Evolutionary conservation across 2,888 invertebrate genomes (phyloP), one percentile per base, ranked within the genome.

Genomic region (Mimas tiliae): DNA sequence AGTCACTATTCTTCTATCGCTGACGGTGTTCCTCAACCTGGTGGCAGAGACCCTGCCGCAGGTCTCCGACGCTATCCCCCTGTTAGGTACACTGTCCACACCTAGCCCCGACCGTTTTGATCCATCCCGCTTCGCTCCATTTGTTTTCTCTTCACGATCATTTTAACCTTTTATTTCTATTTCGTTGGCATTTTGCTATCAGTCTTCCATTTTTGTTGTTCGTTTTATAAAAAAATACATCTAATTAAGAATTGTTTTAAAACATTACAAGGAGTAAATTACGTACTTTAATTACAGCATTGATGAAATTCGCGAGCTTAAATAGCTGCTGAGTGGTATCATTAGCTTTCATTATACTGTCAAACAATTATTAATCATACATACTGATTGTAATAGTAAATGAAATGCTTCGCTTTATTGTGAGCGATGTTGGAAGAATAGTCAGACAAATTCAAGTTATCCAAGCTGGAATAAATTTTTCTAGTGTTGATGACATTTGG

Each of bases 21-120:
- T 99, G 96, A 99, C 99, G 95, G 99, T 99, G 95, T 99, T 99
- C 96, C 97, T 99, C 95, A 98, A 99, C 96, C 97, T 99, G 96
- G 99, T 99, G 94, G 98, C 99, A 85, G 99, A 99, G 96, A 98
- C 99, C 95, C 98, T 99, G 97, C 99, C 99, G 94, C 98, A 98
- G 96, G 99, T 99, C 94, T 99, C 99, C 94, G 99, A 99, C 95
- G 99, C 99, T 94, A 98, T 99, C 95, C 99, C 99, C 95, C 96
- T 99, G 95, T 98, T 99, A 97, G 99, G 99, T 98, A 97, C 96
- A 95, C 92, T 86, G 78, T 83, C 92, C 93, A 90, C 79, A 86
- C 90, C 89, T 85, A 80, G 79, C 85, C 89, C 83, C 78, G 72
- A 81, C 80, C 77, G 80, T 85, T 86, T 80, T 70, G 62, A 79